Conservation (phyloP, 1,140 invertebrate species). For the Saccostrea glomerata region DNA sequence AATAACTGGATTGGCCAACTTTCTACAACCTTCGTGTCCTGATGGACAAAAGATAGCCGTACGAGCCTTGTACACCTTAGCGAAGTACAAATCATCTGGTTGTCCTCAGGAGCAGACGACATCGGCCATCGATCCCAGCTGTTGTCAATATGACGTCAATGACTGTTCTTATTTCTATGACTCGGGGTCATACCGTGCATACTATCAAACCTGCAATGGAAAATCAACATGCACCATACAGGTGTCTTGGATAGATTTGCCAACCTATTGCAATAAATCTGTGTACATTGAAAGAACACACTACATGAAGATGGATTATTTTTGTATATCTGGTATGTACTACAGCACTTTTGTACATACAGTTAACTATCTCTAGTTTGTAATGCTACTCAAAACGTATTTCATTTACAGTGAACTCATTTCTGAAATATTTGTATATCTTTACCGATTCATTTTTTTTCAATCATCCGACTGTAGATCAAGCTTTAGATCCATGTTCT, state of each 20-base stretch:
- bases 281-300: conserved; percentile 41
- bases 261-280: conserved; percentile 14
- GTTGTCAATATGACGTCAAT: conserved; percentile 42
- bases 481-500: conserved; percentile 45
- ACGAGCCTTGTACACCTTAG: conserved; percentile 13
- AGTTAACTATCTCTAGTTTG: too few species aligned
- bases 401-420: too few species aligned
- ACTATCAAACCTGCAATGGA: conserved; percentile 43
- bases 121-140: not conserved
- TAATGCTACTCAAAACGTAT: too few species aligned
- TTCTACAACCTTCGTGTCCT: conserved; percentile 42
- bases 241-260: conserved; percentile 30
- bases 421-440: too few species aligned
- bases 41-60: conserved; percentile 37
- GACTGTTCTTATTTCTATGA: conserved; percentile 25
- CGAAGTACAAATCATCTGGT: not conserved
- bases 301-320: conserved; percentile 51
- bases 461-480: conserved; percentile 8
- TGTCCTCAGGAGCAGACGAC: conserved; percentile 8
- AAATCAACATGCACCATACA: not conserved
- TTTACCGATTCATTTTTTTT: not conserved
- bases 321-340: conserved; percentile 42
- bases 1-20: conserved; percentile 17
- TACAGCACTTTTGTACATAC: too few species aligned
- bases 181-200: not conserved